phyloP scores from a whole-genome alignment of 2,797 vertebrate genomes.

The Chelidonichthys spinosus region DNA sequence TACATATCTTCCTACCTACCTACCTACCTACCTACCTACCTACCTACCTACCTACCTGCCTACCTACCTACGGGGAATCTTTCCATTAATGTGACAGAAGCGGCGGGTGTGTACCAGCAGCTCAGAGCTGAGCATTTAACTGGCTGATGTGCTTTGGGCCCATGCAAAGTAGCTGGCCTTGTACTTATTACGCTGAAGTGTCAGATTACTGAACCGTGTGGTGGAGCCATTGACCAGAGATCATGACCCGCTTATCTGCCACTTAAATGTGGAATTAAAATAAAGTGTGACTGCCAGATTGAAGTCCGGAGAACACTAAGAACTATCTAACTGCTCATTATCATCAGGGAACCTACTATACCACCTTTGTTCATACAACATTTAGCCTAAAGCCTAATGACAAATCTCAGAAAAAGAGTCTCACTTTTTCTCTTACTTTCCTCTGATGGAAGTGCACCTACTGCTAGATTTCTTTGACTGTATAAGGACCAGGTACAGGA shows the following conservation, averaged over 20 bases:
- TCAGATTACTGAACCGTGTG: constrained; percentile 58
- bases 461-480: constrained; percentile 22
- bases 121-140: constrained; percentile 49
- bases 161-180: constrained; percentile 70
- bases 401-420: constrained; percentile 25
- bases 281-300: constrained; percentile 31
- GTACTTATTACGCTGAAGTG: constrained; percentile 59
- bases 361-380: constrained; percentile 38
- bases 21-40: not conserved
- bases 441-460: constrained; percentile 22
- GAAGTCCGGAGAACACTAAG: constrained; percentile 40
- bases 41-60: not conserved
- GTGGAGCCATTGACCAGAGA: constrained; percentile 56
- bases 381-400: constrained; percentile 38
- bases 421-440: constrained; percentile 9
- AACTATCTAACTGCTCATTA: constrained; percentile 51
- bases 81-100: constrained; percentile 44
- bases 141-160: constrained; percentile 64
- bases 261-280: constrained; percentile 43
- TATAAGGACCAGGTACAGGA: constrained; percentile 20
- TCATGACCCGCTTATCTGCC: constrained; percentile 47
- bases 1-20: constrained; percentile 29
- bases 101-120: constrained; percentile 47
- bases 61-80: constrained; percentile 4
- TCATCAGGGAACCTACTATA: constrained; percentile 47